phyloP scores from a whole-genome alignment of 37 sponge, comb jelly and placozoan genomes.

The Axinella damicornis region DNA sequence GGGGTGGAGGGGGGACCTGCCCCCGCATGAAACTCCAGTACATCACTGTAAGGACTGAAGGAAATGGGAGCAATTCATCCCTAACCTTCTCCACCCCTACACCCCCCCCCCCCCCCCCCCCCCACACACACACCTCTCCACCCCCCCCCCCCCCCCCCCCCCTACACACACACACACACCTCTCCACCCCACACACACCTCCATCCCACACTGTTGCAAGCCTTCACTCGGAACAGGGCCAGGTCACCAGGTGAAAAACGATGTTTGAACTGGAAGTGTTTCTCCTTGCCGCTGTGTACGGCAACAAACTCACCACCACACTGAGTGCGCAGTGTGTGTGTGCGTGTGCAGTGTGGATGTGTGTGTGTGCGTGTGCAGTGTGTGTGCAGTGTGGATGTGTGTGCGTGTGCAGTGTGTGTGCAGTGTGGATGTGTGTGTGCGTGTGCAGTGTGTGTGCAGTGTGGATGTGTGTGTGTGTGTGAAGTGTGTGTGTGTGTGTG shows the following conservation, averaged over 20 bases:
- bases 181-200: conserved; percentile 40
- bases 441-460: too few species aligned
- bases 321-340: not conserved
- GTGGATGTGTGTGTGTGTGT: not conserved
- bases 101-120: not conserved
- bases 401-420: too few species aligned
- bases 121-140: not conserved
- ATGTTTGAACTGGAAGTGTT: conserved; percentile 52
- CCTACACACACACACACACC: conserved; percentile 23
- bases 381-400: too few species aligned
- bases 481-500: not conserved
- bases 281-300: conserved; percentile 56
- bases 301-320: conserved; percentile 33
- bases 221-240: conserved; percentile 65
- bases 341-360: not conserved
- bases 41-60: conserved; percentile 57
- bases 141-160: not conserved
- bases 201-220: conserved; percentile 40
- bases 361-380: too few species aligned
- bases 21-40: conserved; percentile 32
- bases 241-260: conserved; percentile 24
- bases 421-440: too few species aligned
- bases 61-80: not conserved
- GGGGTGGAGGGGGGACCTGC: conserved; percentile 52
- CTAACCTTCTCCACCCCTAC: not conserved